These are phyloP conservation scores for Naso thynnoides DNA, from an alignment of 2,797 vertebrate genomes.

Conservation along the genomic window DNA sequence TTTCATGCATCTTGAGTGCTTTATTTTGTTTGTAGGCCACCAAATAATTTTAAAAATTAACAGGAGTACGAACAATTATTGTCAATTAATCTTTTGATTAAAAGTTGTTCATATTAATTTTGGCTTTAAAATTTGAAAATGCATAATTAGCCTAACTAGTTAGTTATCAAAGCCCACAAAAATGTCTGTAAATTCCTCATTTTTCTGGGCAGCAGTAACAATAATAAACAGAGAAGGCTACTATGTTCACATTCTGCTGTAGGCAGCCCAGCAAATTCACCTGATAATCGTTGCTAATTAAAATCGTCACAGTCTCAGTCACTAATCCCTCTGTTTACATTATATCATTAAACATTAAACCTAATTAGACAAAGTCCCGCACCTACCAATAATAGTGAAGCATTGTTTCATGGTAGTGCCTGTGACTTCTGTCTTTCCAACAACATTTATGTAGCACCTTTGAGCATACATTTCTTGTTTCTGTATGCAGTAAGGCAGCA, in stretches of 20 bases:
- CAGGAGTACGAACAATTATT: not conserved
- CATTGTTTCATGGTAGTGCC: not conserved
- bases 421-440: not conserved
- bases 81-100: not conserved
- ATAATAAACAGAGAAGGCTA: not conserved
- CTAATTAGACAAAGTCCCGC: not conserved
- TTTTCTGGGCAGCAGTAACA: not conserved
- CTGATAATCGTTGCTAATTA: not conserved
- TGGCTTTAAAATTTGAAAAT: not conserved
- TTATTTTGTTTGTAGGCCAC: not conserved
- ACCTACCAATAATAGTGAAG: not conserved
- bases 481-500: conserved; percentile 4
- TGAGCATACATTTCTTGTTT: conserved; percentile 7
- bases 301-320: not conserved
- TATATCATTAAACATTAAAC: not conserved
- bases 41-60: not conserved
- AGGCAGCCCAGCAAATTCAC: not conserved
- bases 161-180: not conserved
- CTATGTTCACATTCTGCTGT: not conserved
- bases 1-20: not conserved
- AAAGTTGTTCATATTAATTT: not conserved
- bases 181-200: not conserved
- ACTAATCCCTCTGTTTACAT: not conserved
- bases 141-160: not conserved
- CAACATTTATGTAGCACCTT: conserved; percentile 1